Base-by-base conservation (phyloP, 2,888 invertebrate species). In the Pyrrhosoma nymphula region DNA sequence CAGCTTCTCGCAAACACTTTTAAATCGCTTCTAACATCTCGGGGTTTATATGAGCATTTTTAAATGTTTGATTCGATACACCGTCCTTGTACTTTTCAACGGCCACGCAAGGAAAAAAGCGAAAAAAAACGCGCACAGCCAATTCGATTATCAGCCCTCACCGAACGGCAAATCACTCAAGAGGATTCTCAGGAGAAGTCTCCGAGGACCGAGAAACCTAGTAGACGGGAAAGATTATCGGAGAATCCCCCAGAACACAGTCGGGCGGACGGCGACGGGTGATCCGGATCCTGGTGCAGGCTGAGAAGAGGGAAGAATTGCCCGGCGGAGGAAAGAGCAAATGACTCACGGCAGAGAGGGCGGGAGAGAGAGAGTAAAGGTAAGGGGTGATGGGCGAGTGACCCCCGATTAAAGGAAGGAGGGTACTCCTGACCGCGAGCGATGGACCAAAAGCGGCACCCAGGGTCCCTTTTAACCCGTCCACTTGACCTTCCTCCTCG, bases 221-320 rank as follows among this genome's bases (percentile, higher is more conserved):
- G 35, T 35, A 35, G 82, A 82, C 82, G 82, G 35, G 82, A 82
- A 82, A 82, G 82, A 82, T 69, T 82, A 35, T 30, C 82, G 82
- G 82, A 23, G 30, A 18, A 69, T 82, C 82, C 82, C 14, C 82
- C 1, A 23, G 16, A 18, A 30, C 82, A 82, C 82, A 35, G 82
- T 35, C 16, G 30, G 82, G 18, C 35, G 82, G n/a, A 35, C 35
- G 26, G 26, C 26, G 18, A 69, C 23, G 69, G 69, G 35, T 14
- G 30, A 16, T 14, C 30, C 82, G 82, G 30, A 35, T 35, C 20
- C 69, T 14, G 8, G n/a, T 6, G 35, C 35, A 35, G 82, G 82
- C 2, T 12, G 35, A 10, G n/a, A 30, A 16, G 4, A 23, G 75
- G 82, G 82, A 82, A 3, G 69, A 35, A 16, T 60, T 16, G 82